phyloP scores from a whole-genome alignment of 2,113 vertebrate species.

The Arenaria interpres region DNA sequence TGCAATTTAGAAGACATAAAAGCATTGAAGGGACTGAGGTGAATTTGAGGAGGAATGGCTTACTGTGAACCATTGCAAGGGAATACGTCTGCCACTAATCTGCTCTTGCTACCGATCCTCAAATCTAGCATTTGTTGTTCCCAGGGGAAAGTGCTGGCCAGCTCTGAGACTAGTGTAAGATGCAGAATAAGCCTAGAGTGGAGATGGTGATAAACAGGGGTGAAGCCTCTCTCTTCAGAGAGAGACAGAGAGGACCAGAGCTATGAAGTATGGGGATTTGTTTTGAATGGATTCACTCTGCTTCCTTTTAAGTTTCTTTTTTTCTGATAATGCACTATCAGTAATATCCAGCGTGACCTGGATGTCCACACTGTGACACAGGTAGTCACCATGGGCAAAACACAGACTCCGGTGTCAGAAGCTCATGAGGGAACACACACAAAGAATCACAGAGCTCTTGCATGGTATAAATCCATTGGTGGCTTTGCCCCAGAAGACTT shows the following conservation, averaged over 20 bases:
- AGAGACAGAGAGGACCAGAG: not conserved
- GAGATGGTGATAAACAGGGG: not conserved
- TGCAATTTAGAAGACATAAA: conserved; percentile 23
- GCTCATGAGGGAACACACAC: not conserved
- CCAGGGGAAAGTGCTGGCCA: not conserved
- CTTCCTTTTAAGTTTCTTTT: not conserved
- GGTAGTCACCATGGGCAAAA: not conserved
- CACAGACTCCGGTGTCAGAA: not conserved
- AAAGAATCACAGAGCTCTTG: not conserved
- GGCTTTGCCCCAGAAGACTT: not conserved
- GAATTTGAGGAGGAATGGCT: not conserved
- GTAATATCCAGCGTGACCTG: not conserved
- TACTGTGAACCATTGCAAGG: not conserved
- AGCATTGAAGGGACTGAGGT: not conserved
- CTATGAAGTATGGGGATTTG: not conserved
- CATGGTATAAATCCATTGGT: not conserved
- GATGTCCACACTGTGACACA: not conserved
- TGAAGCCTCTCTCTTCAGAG: not conserved
- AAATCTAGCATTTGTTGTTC: not conserved
- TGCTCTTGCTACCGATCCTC: not conserved
- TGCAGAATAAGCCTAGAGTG: not conserved
- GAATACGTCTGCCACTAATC: not conserved
- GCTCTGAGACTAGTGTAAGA: not conserved
- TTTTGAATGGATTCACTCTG: not conserved
- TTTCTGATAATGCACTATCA: not conserved